phyloP scores from a whole-genome alignment of 2,113 vertebrate species.

The Callospermophilus lateralis region DNA sequence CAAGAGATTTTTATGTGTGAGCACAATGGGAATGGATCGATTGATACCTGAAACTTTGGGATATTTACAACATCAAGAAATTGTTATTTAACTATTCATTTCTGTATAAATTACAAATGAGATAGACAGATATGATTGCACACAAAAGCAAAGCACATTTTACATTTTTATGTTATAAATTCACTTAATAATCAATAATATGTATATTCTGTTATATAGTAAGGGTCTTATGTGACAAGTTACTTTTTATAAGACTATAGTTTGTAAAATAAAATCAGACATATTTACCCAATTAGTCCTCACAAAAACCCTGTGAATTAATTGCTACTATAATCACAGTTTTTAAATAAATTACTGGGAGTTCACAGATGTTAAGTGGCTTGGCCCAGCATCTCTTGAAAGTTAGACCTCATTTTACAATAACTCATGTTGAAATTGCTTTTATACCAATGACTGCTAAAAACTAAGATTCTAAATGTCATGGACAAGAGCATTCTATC shows the following conservation, averaged over 20 bases:
- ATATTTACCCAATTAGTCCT: neutral
- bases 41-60: neutral
- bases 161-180: neutral
- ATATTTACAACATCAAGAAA: neutral
- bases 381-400: neutral
- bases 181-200: neutral
- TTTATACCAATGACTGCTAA: neutral
- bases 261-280: conserved; percentile 38
- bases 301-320: neutral
- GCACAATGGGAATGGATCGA: neutral
- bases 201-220: neutral
- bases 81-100: neutral
- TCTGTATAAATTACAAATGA: neutral
- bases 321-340: neutral
- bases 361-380: neutral
- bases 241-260: neutral
- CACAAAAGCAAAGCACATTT: neutral
- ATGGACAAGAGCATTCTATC: neutral
- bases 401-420: conserved; percentile 37
- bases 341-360: conserved; percentile 8
- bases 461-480: neutral
- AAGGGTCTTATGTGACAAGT: neutral
- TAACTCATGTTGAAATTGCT: conserved; percentile 36
- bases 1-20: neutral
- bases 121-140: neutral